Percentiles rank a stretch among this genome's conserved stretches.
Evolutionary conservation across 2,113 vertebrate species (phyloP).

Genomic region (Thryonomys swinderianus): DNA sequence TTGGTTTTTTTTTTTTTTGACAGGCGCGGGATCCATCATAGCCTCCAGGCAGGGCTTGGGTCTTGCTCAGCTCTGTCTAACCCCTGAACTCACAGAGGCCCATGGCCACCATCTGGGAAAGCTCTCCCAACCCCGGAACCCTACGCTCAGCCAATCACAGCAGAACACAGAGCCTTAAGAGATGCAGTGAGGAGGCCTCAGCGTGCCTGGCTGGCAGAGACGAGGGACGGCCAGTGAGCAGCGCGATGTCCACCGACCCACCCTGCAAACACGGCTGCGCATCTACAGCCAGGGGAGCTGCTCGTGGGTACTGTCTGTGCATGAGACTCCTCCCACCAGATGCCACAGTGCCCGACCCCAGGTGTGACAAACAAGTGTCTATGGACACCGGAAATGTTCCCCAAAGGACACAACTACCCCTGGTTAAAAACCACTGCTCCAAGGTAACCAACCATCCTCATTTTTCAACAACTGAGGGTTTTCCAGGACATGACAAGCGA

Average conservation of each 20-base stretch:
- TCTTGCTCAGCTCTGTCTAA: not conserved
- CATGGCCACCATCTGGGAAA: not conserved
- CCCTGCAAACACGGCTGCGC: not conserved
- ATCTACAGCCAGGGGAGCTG: not conserved
- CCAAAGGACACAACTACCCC: not conserved
- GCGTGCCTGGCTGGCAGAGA: not conserved
- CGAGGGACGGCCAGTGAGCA: not conserved
- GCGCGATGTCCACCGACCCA: rapidly evolving
- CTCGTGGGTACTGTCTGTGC: not conserved
- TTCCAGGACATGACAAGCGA: not conserved
- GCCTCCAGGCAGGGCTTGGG: not conserved
- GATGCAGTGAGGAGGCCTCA: not conserved
- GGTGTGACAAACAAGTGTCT: not conserved
- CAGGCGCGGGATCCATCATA: not conserved
- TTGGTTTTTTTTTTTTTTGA: too few relatives aligned
- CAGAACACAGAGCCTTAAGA: not conserved
- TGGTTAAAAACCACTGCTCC: not conserved
- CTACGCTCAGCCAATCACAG: not conserved
- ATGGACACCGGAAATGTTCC: not conserved
- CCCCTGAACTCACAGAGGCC: not conserved
- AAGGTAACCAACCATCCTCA: not conserved
- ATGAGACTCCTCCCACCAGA: not conserved
- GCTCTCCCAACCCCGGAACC: not conserved
- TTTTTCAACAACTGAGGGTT: not conserved
- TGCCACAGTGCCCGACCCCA: not conserved